Conservation (phyloP, 2,888 invertebrate genomes). For the Teleiodes luculella region DNA sequence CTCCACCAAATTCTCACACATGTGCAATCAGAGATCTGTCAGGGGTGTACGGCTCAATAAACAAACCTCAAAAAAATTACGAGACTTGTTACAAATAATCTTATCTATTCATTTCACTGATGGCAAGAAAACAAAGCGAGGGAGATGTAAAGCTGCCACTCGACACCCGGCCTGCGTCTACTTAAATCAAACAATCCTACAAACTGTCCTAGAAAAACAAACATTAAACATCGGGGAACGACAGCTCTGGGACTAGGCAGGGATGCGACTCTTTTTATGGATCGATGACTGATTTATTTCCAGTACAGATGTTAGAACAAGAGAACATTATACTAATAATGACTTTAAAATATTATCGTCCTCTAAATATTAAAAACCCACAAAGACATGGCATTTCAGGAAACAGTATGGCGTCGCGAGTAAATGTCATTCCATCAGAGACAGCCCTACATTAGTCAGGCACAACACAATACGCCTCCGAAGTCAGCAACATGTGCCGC, state of each 20-base stretch:
- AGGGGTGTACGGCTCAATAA: slow-evolving; percentile 13
- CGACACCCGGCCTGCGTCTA: slow-evolving; percentile 36
- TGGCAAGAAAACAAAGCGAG: slow-evolving; percentile 21
- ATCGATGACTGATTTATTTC: slow-evolving; percentile 3
- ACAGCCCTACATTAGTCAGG: slow-evolving; percentile 51
- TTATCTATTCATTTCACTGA: slow-evolving; percentile 14
- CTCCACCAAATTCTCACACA: slow-evolving; percentile 32
- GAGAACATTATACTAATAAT: slow-evolving; percentile 24
- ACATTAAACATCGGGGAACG: slow-evolving; percentile 38
- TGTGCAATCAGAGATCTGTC: slow-evolving; percentile 2
- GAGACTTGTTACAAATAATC: slow-evolving; percentile 17
- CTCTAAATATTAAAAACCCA: too few species aligned
- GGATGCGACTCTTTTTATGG: slow-evolving; percentile 22
- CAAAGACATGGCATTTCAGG: too few species aligned
- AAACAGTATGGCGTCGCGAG: slow-evolving; percentile 47
- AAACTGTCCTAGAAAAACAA: slow-evolving; percentile 62
- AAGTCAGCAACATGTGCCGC: slow-evolving; percentile 49
- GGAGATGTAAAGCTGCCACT: slow-evolving; percentile 36
- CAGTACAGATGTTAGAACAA: background rate
- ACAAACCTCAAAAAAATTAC: slow-evolving; percentile 21
- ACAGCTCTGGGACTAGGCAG: slow-evolving; percentile 28
- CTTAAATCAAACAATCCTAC: slow-evolving; percentile 55
- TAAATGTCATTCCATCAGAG: too few species aligned
- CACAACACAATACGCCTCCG: slow-evolving; percentile 15
- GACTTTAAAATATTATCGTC: background rate